Evolutionary conservation across 1,140 invertebrate species (phyloP).

Genomic region (Pogonus chalceus): DNA sequence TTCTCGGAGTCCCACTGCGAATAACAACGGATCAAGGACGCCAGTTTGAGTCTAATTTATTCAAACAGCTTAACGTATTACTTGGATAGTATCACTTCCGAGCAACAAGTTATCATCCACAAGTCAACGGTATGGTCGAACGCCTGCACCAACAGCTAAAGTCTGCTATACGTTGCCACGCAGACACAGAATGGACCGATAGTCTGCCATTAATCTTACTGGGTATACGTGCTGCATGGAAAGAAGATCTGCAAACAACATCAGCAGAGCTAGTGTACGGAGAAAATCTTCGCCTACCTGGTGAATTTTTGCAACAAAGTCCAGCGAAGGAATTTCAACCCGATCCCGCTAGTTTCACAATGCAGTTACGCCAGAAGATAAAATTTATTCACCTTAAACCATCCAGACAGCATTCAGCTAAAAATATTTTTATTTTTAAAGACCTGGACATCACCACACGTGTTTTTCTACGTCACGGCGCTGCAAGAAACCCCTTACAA

Average conservation of each 20-base stretch:
- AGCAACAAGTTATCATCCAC: constrained; percentile 26
- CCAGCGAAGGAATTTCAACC: too few relatives aligned
- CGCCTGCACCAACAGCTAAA: constrained; percentile 33
- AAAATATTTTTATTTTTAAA: too few relatives aligned
- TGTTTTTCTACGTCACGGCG: too few relatives aligned
- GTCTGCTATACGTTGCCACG: constrained; percentile 27
- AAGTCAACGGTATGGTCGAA: constrained; percentile 33
- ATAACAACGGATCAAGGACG: constrained; percentile 27
- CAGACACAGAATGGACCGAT: constrained; percentile 25
- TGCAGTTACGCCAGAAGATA: too few relatives aligned
- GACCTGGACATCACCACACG: too few relatives aligned
- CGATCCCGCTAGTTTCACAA: too few relatives aligned
- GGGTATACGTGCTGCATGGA: constrained; percentile 28
- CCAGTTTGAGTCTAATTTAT: constrained; percentile 26
- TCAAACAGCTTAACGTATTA: constrained; percentile 15
- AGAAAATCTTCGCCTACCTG: constrained; percentile 25
- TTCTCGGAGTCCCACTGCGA: constrained; percentile 16
- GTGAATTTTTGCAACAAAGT: constrained; percentile 35
- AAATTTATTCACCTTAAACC: too few relatives aligned
- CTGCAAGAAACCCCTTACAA: too few relatives aligned
- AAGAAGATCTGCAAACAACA: constrained; percentile 29
- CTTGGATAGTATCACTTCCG: constrained; percentile 16
- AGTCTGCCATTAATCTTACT: constrained; percentile 33
- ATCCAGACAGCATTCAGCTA: too few relatives aligned
- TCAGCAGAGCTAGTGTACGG: constrained; percentile 30